Evolutionary conservation across 2,113 vertebrate genomes (phyloP).

Genomic region (Amphiprion ocellaris): DNA sequence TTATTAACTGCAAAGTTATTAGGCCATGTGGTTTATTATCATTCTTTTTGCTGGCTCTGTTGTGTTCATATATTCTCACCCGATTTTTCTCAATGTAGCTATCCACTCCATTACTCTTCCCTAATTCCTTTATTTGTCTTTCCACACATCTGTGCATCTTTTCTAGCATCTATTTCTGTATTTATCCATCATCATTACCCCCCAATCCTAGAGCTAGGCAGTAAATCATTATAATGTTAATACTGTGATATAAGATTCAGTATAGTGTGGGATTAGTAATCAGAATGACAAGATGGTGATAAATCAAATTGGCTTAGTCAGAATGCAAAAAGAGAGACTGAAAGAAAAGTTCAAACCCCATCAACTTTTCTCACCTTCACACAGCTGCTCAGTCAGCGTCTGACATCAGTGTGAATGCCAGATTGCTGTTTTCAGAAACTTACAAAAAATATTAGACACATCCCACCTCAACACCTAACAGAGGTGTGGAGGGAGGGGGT

Average conservation of each 20-base stretch:
- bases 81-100: slow-evolving; percentile 6
- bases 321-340: not conserved
- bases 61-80: slow-evolving; percentile 26
- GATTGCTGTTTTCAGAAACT: slow-evolving; percentile 9
- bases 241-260: not conserved
- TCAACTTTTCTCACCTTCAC: not conserved
- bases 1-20: slow-evolving; percentile 25
- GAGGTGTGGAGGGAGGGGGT: not conserved
- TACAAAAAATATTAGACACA: not conserved
- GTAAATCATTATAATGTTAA: slow-evolving; percentile 28
- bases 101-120: slow-evolving; percentile 14
- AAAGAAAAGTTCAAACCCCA: slow-evolving; percentile 8
- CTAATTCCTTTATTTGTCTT: slow-evolving; percentile 17
- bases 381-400: not conserved
- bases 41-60: slow-evolving; percentile 16
- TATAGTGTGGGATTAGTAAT: not conserved
- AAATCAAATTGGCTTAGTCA: slow-evolving; percentile 4
- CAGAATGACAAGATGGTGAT: not conserved
- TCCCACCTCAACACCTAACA: not conserved
- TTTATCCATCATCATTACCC: slow-evolving; percentile 24
- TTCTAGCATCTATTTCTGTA: not conserved
- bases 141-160: not conserved
- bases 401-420: not conserved
- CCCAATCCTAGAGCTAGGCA: not conserved
- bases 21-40: slow-evolving; percentile 30